Evolutionary conservation across 2,888 invertebrate genomes (phyloP), one percentile per base, ranked within the genome.

Genomic region (Coleophora flavipennella): DNA sequence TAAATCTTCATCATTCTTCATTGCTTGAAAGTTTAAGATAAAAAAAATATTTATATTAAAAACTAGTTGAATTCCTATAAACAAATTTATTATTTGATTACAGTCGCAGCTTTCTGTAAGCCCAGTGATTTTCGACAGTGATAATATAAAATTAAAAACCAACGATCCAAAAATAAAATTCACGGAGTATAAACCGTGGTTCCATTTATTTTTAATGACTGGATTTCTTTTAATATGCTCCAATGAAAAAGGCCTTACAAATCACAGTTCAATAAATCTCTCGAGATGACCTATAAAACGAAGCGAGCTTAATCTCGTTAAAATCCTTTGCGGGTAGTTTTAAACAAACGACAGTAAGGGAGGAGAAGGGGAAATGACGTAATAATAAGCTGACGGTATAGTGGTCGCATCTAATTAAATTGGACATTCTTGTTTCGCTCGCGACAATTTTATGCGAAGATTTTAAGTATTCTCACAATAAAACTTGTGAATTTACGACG

Each of bases 321-420:
- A 77, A 80, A 70, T 70, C 70, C 66, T 73, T 70, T 67, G 73
- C 67, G 74, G 71, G 68, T 78, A 78, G 76, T 75, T 74, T 67
- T 59, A 62, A 71, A 68, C 66, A 66, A 67, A 62, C 62, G 55
- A 58, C 44, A 36, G 56, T 38, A 42, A 44, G 43, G 48, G 39
- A 43, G 48, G 42, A 48, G 42, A 40, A 33, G 41, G 38, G 20
- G 45, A 44, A 40, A 53, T 57, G 57, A 58, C 53, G 57, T 55
- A 60, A n/a, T n/a, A n/a, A n/a, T n/a, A n/a, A 58, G 35, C 59
- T 51, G 55, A 64, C 57, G 57, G 53, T 56, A 53, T 58, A 56
- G 63, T 58, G 66, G 67, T 65, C 67, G 60, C 61, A 68, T 68
- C 70, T 78, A 80, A 80, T 80, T 76, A 80, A 76, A 73, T 64